A percentile compares a stretch with the other conserved stretches of the same genome.
These are phyloP conservation scores for Heteromyza rotundicornis DNA, from an alignment of 2,888 invertebrate species.

Conservation along the genomic window DNA sequence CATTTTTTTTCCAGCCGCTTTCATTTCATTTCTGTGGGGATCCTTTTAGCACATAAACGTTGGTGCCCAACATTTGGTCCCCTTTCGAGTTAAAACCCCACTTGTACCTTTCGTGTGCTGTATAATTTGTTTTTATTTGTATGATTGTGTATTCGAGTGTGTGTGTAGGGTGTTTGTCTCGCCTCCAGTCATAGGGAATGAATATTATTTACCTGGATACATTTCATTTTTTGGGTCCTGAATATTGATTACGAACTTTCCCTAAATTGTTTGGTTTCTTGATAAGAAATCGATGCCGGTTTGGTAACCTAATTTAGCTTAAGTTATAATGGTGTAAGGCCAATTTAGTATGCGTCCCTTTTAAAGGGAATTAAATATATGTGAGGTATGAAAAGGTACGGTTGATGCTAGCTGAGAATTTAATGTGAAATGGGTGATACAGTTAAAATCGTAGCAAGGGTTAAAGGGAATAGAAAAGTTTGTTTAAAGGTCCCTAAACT, in stretches of 20 bases:
- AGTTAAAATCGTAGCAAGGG: too few species aligned
- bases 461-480: too few species aligned
- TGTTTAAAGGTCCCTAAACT: too few species aligned
- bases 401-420: not conserved
- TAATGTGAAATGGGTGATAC: too few species aligned
- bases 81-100: not conserved
- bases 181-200: slow-evolving; percentile 43
- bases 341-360: not conserved
- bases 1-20: slow-evolving; percentile 33
- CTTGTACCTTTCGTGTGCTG: not conserved
- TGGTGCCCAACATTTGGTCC: not conserved
- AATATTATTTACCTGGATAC: slow-evolving; percentile 52
- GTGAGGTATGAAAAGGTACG: too few species aligned
- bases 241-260: slow-evolving; percentile 54
- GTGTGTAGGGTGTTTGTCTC: slow-evolving; percentile 17
- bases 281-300: slow-evolving; percentile 36
- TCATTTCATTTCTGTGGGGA: slow-evolving; percentile 1
- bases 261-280: slow-evolving; percentile 53
- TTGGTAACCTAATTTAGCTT: not conserved
- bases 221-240: slow-evolving; percentile 54
- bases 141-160: too few species aligned
- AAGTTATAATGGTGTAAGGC: not conserved
- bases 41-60: slow-evolving; percentile 12
- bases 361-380: not conserved
- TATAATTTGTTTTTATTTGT: too few species aligned